Base-by-base conservation (phyloP, 2,888 invertebrate genomes). In the Platycnemis pennipes region DNA sequence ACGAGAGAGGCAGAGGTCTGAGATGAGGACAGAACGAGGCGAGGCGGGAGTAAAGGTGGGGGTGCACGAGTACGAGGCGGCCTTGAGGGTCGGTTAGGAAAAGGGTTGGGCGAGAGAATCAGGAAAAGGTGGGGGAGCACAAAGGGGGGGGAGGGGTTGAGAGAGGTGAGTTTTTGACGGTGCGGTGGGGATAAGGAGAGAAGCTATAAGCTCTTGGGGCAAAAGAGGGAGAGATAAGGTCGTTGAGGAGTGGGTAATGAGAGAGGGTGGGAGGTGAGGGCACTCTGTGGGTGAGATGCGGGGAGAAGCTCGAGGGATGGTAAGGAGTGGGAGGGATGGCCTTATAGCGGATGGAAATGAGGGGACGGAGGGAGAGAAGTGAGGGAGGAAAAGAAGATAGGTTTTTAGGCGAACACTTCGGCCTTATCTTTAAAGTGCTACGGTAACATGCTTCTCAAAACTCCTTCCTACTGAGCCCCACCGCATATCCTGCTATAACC, bases 391-490 rank as follows among this genome's bases (percentile, higher is more conserved):
- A 63, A 26, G 63, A n/a, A 63, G 63, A 63, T 63, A 63, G 63
- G 63, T 63, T 63, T 49, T 49, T 26, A 63, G 63, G n/a, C n/a
- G 63, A 63, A 63, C 63, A 63, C 63, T 63, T 63, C n/a, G 26
- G n/a, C 26, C n/a, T 63, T 63, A 63, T 63, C 63, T 63, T n/a
- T 63, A 63, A 63, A 63, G 63, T 63, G 63, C 63, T 63, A 63
- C 63, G n/a, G 63, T 63, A 22, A n/a, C 63, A n/a, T 63, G 63
- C n/a, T 63, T n/a, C 8, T n/a, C 63, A 11, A 11, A 49, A 49
- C 49, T 49, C 49, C 49, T 19, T 19, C 49, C 49, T 49, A 11
- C 2, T 49, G n/a, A n/a, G n/a, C 3, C 4, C 49, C 19, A 11
- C 49, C 49, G 19, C 49, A 49, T 49, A 11, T 19, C 4, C 19